phyloP scores from a whole-genome alignment of 1,140 invertebrate species.

The Laodelphax striatellus region DNA sequence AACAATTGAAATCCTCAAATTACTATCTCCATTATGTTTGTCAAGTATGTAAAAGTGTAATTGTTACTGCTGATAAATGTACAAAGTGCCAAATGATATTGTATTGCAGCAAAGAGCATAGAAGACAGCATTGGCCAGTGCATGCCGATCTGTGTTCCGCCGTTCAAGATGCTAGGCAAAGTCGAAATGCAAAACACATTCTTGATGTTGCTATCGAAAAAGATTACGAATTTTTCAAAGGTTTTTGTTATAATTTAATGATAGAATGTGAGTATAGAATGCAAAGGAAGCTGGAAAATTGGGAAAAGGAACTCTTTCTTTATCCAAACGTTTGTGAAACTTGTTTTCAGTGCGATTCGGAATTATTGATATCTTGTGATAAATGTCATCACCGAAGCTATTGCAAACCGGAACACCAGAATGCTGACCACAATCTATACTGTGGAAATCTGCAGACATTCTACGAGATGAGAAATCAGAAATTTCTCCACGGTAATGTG shows the following conservation, averaged over 20 bases:
- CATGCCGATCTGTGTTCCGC: conserved; percentile 37
- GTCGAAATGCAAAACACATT: conserved; percentile 24
- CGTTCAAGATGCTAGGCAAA: conserved; percentile 22
- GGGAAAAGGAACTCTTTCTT: conserved; percentile 53
- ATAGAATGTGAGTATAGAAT: conserved; percentile 42
- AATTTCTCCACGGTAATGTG: not conserved
- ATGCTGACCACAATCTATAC: conserved; percentile 27
- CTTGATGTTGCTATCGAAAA: conserved; percentile 38
- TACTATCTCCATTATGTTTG: conserved; percentile 26
- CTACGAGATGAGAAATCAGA: not conserved
- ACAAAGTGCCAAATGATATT: conserved; percentile 37
- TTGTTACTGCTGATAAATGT: conserved; percentile 25
- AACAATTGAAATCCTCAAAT: not conserved
- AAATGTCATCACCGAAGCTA: conserved; percentile 41
- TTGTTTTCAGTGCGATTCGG: conserved; percentile 38
- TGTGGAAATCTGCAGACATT: conserved; percentile 25
- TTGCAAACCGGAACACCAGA: conserved; percentile 27
- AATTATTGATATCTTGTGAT: conserved; percentile 36
- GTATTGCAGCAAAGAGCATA: conserved; percentile 40
- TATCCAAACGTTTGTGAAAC: conserved; percentile 48
- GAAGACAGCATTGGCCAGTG: conserved; percentile 28
- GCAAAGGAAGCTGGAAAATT: conserved; percentile 42
- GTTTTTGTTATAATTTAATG: conserved; percentile 38
- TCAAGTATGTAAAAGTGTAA: conserved; percentile 30
- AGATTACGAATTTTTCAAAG: conserved; percentile 43